Conservation (phyloP, 2,888 invertebrate species). For the Drosophila rubida region DNA sequence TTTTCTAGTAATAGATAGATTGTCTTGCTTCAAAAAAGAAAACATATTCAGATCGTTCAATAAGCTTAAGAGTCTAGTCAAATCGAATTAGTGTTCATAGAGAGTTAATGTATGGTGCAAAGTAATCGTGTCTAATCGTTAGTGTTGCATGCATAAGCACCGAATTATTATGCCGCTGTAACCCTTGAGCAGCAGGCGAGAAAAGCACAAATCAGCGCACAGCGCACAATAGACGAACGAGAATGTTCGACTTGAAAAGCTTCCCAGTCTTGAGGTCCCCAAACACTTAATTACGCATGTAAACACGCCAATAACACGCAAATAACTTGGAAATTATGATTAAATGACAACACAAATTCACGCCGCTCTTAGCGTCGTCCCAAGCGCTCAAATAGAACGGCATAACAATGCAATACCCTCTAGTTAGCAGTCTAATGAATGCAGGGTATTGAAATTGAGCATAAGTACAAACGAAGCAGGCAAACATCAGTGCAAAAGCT, state of each 20-base stretch:
- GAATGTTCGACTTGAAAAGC: neutral
- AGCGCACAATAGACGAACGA: neutral
- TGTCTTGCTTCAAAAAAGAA: too few species aligned
- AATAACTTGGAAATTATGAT: too few species aligned
- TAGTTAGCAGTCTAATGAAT: neutral
- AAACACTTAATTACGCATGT: neutral
- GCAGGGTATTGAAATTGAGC: neutral
- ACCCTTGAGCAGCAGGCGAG: neutral
- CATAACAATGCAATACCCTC: neutral
- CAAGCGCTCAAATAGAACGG: too few species aligned
- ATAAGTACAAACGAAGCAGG: neutral
- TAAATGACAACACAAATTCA: too few species aligned
- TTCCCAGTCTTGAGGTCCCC: neutral
- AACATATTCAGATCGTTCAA: too few species aligned
- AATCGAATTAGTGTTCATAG: too few species aligned
- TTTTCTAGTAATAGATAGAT: too few species aligned
- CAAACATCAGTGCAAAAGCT: slow-evolving; percentile 13
- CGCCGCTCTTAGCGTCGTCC: too few species aligned
- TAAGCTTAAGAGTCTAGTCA: too few species aligned
- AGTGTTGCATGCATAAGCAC: too few species aligned
- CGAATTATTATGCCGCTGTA: neutral
- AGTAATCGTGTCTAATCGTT: too few species aligned
- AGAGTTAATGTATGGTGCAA: too few species aligned
- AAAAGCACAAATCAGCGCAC: neutral
- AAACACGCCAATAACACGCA: neutral